Evolutionary conservation across 1,140 invertebrate species (phyloP).

Genomic region (Zaprionus lachaisei): DNA sequence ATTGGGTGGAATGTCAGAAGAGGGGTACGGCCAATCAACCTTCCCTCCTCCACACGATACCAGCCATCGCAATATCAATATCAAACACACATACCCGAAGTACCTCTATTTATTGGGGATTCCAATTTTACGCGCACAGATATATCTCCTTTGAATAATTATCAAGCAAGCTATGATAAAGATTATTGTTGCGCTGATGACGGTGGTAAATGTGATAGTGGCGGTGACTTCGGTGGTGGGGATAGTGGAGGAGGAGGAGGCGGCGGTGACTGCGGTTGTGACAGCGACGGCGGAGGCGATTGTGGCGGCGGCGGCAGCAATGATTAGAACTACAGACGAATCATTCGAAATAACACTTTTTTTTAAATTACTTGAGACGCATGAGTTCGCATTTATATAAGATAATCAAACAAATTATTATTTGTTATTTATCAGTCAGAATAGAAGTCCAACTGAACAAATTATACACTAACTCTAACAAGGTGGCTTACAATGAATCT

Average conservation of each 20-base stretch:
- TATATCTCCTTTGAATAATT: not conserved
- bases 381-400: not conserved
- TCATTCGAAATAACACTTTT: not conserved
- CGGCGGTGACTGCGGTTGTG: not conserved
- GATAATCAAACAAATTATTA: not conserved
- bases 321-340: conserved; percentile 13
- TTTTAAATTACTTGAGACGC: not conserved
- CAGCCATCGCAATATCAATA: not conserved
- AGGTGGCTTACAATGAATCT: too few species aligned
- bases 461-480: not conserved
- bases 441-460: not conserved
- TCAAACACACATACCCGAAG: not conserved
- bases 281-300: not conserved
- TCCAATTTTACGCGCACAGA: not conserved
- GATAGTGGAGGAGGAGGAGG: not conserved
- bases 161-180: not conserved
- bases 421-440: not conserved
- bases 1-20: not conserved
- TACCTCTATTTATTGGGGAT: not conserved
- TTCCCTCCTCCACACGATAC: not conserved
- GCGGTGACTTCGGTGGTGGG: not conserved
- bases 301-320: not conserved
- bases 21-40: not conserved
- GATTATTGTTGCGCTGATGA: not conserved
- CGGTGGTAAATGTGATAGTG: not conserved